phyloP scores from a whole-genome alignment of 2,888 invertebrate genomes.

The Eurytoma californica region DNA sequence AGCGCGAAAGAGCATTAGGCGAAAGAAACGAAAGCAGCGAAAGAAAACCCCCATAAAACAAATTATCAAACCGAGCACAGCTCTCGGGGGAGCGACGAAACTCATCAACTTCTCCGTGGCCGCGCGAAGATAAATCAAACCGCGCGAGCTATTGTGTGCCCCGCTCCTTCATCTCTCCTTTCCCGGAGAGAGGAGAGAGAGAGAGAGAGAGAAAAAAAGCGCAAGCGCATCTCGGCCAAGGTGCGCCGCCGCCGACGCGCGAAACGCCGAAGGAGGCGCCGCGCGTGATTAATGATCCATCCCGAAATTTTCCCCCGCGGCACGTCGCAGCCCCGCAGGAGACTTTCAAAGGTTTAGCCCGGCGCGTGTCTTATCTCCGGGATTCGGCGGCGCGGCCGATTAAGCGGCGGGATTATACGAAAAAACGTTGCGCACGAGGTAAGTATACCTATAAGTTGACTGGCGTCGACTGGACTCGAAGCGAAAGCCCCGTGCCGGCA shows the following conservation, averaged over 20 bases:
- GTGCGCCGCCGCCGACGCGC: neutral
- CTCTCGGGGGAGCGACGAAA: neutral
- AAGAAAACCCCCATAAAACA: too few relatives aligned
- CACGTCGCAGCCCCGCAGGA: neutral
- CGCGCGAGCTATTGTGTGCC: neutral
- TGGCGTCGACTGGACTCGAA: too few relatives aligned
- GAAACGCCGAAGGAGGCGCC: constrained; percentile 21
- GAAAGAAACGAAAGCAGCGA: too few relatives aligned
- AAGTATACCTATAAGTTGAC: too few relatives aligned
- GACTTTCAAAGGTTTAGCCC: neutral
- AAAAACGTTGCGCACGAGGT: too few relatives aligned
- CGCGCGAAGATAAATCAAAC: neutral
- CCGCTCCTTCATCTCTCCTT: too few relatives aligned
- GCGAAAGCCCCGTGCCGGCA: too few relatives aligned
- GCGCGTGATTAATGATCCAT: constrained; percentile 40
- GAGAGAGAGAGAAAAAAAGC: neutral
- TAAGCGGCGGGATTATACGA: too few relatives aligned
- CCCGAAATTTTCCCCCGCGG: neutral
- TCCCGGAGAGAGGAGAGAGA: neutral
- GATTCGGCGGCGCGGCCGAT: too few relatives aligned
- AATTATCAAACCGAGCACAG: too few relatives aligned
- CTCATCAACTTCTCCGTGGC: neutral
- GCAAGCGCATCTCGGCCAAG: constrained; percentile 7
- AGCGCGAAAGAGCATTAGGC: too few relatives aligned
- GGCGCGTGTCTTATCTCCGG: too few relatives aligned